Conservation (phyloP, 2,113 vertebrate species). For the Brachionichthys hirsutus region DNA sequence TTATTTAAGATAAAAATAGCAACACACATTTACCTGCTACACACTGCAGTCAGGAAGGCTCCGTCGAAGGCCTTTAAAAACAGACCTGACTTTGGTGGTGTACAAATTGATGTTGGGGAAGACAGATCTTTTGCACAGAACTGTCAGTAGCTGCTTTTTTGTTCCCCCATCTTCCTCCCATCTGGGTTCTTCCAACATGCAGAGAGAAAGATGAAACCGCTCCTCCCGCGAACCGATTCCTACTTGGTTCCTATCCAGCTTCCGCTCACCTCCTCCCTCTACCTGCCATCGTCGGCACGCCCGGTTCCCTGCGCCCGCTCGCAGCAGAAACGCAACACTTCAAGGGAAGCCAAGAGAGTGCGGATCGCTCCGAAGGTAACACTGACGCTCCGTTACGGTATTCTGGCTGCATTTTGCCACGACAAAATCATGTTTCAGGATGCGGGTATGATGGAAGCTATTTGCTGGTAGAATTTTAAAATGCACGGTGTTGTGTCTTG, state of each 20-base stretch:
- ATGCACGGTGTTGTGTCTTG: neutral
- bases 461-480: neutral
- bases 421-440: neutral
- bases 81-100: too few relatives aligned
- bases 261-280: conserved; percentile 81
- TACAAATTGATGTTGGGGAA: too few relatives aligned
- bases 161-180: neutral
- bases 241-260: conserved; percentile 93
- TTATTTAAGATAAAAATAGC: too few relatives aligned
- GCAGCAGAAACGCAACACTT: conserved; percentile 65
- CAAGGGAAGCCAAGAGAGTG: conserved; percentile 79
- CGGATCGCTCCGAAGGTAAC: conserved; percentile 89
- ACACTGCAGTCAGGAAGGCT: too few relatives aligned
- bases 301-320: conserved; percentile 66
- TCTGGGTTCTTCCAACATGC: conserved; percentile 27
- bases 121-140: too few relatives aligned
- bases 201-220: conserved; percentile 92
- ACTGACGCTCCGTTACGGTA: neutral
- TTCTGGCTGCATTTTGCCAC: too few relatives aligned
- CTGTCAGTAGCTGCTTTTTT: too few relatives aligned
- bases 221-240: conserved; percentile 88
- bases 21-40: too few relatives aligned
- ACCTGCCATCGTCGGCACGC: conserved; percentile 72
- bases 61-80: too few relatives aligned
- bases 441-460: neutral